Percentiles rank a stretch among this genome's conserved stretches.
These are phyloP conservation scores for Dissostichus mawsoni DNA, from an alignment of 2,113 vertebrate species.

Conservation along the genomic window DNA sequence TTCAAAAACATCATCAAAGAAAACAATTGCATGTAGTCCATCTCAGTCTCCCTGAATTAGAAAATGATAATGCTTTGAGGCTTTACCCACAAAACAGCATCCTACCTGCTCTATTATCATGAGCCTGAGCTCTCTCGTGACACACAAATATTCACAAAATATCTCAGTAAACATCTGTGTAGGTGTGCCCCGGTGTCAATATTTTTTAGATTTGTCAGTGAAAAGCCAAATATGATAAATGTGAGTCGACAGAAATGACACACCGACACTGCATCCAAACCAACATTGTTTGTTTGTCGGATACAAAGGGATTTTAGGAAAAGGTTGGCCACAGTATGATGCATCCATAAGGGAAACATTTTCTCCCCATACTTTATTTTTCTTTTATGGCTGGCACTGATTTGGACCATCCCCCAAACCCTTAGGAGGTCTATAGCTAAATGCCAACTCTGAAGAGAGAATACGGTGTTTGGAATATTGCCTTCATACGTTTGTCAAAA, in stretches of 20 bases:
- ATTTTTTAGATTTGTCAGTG: not conserved
- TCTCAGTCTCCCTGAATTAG: conserved; percentile 9
- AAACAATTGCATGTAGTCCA: not conserved
- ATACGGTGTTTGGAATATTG: conserved; percentile 20
- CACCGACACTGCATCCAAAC: not conserved
- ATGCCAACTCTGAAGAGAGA: conserved; percentile 39
- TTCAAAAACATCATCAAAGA: conserved; percentile 46
- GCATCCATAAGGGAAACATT: not conserved
- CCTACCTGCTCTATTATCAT: not conserved
- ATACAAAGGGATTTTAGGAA: not conserved
- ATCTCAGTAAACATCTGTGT: conserved; percentile 15
- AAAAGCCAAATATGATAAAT: conserved; percentile 2
- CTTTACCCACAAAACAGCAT: conserved; percentile 18
- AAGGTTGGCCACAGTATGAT: not conserved
- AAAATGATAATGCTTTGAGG: not conserved
- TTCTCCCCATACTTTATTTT: not conserved
- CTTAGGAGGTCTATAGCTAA: conserved; percentile 24
- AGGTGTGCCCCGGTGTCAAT: not conserved
- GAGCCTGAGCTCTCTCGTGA: conserved; percentile 17
- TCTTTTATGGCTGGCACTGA: not conserved
- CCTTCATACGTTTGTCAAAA: conserved; percentile 36
- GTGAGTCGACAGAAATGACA: conserved; percentile 3
- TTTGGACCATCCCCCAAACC: conserved; percentile 1
- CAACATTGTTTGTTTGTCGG: not conserved
- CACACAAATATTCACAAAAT: conserved; percentile 8